Conservation (phyloP, 2,888 invertebrate species). For the Nomada fabriciana region DNA sequence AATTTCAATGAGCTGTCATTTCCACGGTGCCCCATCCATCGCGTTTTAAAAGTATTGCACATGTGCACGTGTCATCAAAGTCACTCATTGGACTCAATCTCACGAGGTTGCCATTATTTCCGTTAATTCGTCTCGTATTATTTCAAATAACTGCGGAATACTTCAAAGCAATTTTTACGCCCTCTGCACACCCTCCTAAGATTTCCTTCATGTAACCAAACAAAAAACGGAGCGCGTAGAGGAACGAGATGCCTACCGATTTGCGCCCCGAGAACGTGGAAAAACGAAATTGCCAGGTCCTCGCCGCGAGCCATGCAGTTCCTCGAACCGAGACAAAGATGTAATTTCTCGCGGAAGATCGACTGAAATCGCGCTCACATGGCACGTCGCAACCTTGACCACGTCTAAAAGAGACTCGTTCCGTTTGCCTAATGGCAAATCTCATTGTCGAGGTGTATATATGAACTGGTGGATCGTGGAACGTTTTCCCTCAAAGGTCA, state of each 20-base stretch:
- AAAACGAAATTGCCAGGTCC: slow-evolving; percentile 28
- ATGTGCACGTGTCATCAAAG: no score
- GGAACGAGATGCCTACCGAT: slow-evolving; percentile 7
- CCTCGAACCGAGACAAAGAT: slow-evolving; percentile 27
- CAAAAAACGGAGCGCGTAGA: slow-evolving; percentile 14
- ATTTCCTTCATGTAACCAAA: not conserved
- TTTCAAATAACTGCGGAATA: not conserved
- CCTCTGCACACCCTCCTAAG: not conserved
- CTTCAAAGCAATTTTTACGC: not conserved
- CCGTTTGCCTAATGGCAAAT: slow-evolving; percentile 16
- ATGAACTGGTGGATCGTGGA: not conserved
- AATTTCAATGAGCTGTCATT: no score
- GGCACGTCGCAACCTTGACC: not conserved
- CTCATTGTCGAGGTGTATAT: not conserved
- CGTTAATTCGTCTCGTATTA: not conserved
- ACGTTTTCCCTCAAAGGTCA: slow-evolving; percentile 29
- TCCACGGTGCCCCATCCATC: no score
- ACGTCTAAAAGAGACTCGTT: not conserved
- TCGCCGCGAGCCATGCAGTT: slow-evolving; percentile 11
- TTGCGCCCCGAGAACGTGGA: slow-evolving; percentile 2
- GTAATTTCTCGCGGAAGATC: slow-evolving; percentile 17
- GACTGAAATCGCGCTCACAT: not conserved
- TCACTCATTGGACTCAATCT: no score
- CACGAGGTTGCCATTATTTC: no score
- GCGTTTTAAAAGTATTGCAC: no score